Evolutionary conservation across 2,797 vertebrate genomes (phyloP).

Genomic region (Smutsia temminckii): DNA sequence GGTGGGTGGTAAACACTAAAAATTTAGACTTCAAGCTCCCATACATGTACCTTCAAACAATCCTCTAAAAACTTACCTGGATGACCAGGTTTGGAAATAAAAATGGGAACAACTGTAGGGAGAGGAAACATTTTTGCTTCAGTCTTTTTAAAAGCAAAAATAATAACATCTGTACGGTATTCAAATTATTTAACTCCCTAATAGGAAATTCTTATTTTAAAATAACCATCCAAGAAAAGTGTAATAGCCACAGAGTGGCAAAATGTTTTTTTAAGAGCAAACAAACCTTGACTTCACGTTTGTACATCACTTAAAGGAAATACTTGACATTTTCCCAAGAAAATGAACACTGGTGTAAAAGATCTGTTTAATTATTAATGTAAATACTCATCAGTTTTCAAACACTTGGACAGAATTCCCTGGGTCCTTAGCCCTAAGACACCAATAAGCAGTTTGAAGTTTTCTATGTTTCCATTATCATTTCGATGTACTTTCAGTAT

Average conservation of each 20-base stretch:
- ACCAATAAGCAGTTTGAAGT: not conserved
- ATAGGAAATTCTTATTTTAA: not conserved
- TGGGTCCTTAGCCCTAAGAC: not conserved
- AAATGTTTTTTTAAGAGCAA: not conserved
- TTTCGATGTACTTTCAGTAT: not conserved
- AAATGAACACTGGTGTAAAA: slow-evolving; percentile 5
- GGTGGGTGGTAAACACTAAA: not conserved
- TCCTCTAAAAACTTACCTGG: slow-evolving; percentile 21
- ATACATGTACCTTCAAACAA: not conserved
- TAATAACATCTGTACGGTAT: not conserved
- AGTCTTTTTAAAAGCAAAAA: slow-evolving; percentile 27
- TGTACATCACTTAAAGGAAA: not conserved
- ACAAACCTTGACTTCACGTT: slow-evolving; percentile 2
- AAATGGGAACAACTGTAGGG: not conserved
- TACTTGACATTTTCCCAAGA: not conserved
- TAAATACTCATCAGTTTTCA: slow-evolving; percentile 39
- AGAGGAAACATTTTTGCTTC: not conserved
- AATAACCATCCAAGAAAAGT: slow-evolving; percentile 1
- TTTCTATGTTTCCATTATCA: not conserved
- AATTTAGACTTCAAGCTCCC: not conserved
- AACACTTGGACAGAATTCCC: slow-evolving; percentile 6
- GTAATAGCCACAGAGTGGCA: not conserved
- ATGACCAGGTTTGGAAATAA: slow-evolving; percentile 19
- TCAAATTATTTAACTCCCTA: slow-evolving; percentile 25
- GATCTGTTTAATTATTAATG: slow-evolving; percentile 10